Evolutionary conservation across 2,888 invertebrate genomes (phyloP), one percentile per base, ranked within the genome.

Genomic region (Lepetodrilus schrolli): DNA sequence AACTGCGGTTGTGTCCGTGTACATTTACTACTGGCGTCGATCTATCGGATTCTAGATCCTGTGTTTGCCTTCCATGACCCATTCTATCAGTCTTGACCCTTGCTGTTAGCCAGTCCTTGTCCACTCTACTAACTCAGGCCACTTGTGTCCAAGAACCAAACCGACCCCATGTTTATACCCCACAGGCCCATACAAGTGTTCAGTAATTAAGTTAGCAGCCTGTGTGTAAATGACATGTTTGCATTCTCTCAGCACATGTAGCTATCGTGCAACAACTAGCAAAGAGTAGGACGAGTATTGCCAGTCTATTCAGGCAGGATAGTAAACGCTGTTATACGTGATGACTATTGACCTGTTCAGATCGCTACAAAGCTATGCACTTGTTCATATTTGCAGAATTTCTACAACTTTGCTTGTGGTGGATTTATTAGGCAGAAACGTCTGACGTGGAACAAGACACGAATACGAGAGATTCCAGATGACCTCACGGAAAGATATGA

Each of bases 331-430:
- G n/a, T n/a, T n/a, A n/a, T n/a, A n/a, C n/a, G n/a, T n/a, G n/a
- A n/a, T n/a, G n/a, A n/a, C n/a, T n/a, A n/a, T n/a, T n/a, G n/a
- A n/a, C n/a, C n/a, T n/a, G n/a, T n/a, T n/a, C n/a, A n/a, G n/a
- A n/a, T n/a, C n/a, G n/a, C n/a, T n/a, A n/a, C n/a, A n/a, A n/a
- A n/a, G n/a, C n/a, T n/a, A n/a, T n/a, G n/a, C n/a, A n/a, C n/a
- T n/a, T n/a, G 47, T 26, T 20, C 72, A 8, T 70, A 51, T 51
- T 78, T 70, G 30, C 78, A 86, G 86, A 81, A 85, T 70, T 85
- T 85, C 74, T 85, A 86, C 75, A 76, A 78, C 21, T 86, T 80
- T 78, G 82, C 85, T 0, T 86, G 86, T 69, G 86, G 85, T 17
- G 84, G 84, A 5, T 86, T 80, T 68, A 58, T 74, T n/a, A 72